Base-by-base conservation (phyloP, 2,113 vertebrate species). In the Albula goreensis region DNA sequence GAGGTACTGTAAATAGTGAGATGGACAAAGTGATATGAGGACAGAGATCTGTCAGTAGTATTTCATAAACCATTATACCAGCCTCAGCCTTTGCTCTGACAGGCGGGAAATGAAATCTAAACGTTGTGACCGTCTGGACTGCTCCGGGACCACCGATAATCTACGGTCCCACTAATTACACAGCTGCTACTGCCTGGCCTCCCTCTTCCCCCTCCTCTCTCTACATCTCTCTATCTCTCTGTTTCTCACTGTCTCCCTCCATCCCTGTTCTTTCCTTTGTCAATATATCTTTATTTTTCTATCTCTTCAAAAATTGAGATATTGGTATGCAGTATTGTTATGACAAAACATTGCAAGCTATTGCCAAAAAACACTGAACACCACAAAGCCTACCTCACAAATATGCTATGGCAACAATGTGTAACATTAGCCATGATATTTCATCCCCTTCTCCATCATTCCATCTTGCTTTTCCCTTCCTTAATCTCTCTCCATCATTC, bases 131-230 rank as follows among this genome's bases (percentile, higher is more conserved):
- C 52, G 49, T 82, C 49, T 50, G 56, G 19, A 11, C n/a, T 10
- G 56, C 85, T 12, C 19, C 13, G 19, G 41, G 50, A 57, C 49
- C 48, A 41, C 56, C 57, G 80, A 49, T 89, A 89, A 91, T 89
- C 88, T 85, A 84, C 83, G 81, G 60, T 87, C 12, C 17, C 41
- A 84, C 85, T 87, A 89, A 87, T 93, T 89, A 87, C 87, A 88
- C 87, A 89, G 82, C 88, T 90, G 90, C 84, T 85, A 53, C 85
- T 77, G 79, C 70, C 81, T 79, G n/a, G 70, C 87, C 11, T 8
- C 70, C 82, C 53, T 11, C 25, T 74, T 56, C 74, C 85, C 48
- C 51, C 50, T 25, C 3, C 77, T 12, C 50, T 77, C 3, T 4
- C 12, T 53, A 41, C 87, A 63, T 2, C 49, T 15, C 51, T 6